Evolutionary conservation across 2,113 vertebrate species (phyloP).

Genomic region (Edolisoma coerulescens): DNA sequence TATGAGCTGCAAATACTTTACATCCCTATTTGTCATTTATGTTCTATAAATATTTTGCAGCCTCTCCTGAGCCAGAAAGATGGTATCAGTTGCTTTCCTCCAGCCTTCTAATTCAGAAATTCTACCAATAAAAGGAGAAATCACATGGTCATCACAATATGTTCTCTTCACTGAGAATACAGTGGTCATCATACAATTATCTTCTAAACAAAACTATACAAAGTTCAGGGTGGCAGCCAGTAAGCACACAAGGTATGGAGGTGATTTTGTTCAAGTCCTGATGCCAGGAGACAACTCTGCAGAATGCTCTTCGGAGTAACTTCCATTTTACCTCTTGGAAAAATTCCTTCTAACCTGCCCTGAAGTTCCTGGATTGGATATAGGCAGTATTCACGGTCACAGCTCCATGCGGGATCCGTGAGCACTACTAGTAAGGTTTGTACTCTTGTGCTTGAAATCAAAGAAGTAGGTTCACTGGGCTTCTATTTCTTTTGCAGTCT

Average conservation of each 20-base stretch:
- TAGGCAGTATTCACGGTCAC: neutral
- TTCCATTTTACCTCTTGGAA: neutral
- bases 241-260: neutral
- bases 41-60: neutral
- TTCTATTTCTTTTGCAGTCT: neutral
- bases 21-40: neutral
- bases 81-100: neutral
- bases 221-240: neutral
- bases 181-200: neutral
- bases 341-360: neutral
- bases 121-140: neutral
- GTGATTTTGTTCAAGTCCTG: neutral
- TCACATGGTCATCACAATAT: neutral
- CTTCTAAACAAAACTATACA: neutral
- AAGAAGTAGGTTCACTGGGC: neutral
- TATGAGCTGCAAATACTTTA: neutral
- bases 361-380: neutral
- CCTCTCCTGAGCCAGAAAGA: neutral
- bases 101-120: neutral
- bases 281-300: neutral
- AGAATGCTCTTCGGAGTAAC: neutral
- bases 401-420: accelerated
- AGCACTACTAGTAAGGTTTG: neutral
- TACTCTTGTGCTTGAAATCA: neutral
- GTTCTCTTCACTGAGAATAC: neutral